Percentiles rank a stretch among this genome's conserved stretches.
These are phyloP conservation scores for Trichonephila clavipes DNA, from an alignment of 1,140 invertebrate species.

Conservation along the genomic window DNA sequence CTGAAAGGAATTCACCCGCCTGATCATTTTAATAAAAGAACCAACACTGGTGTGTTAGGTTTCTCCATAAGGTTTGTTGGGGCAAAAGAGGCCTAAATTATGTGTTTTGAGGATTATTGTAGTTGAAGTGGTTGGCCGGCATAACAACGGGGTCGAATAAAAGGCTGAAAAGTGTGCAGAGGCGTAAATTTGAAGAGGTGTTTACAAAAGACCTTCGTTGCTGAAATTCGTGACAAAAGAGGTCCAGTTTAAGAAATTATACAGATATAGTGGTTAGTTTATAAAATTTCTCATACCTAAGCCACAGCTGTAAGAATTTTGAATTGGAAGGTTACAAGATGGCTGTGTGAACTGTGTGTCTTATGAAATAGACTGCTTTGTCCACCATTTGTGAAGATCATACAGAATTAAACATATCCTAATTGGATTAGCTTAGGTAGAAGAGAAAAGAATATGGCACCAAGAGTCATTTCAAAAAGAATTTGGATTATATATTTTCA, in stretches of 20 bases:
- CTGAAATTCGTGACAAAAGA: not conserved
- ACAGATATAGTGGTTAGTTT: not conserved
- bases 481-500: too few relatives aligned
- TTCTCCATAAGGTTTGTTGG: not conserved
- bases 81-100: not conserved
- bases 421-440: too few relatives aligned
- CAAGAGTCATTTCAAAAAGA: too few relatives aligned
- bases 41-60: not conserved
- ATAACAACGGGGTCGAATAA: not conserved
- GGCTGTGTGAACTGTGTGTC: not conserved
- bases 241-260: not conserved
- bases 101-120: not conserved
- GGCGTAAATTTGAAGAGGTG: not conserved
- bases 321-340: not conserved
- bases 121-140: not conserved
- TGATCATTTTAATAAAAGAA: not conserved
- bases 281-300: not conserved
- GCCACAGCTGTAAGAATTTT: not conserved
- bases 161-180: not conserved
- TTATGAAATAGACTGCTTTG: too few relatives aligned
- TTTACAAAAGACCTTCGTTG: not conserved
- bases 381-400: too few relatives aligned
- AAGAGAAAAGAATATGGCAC: too few relatives aligned
- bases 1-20: not conserved
- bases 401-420: too few relatives aligned